Base-by-base conservation (phyloP, 2,797 vertebrate species). In the Chromobotia macracanthus region DNA sequence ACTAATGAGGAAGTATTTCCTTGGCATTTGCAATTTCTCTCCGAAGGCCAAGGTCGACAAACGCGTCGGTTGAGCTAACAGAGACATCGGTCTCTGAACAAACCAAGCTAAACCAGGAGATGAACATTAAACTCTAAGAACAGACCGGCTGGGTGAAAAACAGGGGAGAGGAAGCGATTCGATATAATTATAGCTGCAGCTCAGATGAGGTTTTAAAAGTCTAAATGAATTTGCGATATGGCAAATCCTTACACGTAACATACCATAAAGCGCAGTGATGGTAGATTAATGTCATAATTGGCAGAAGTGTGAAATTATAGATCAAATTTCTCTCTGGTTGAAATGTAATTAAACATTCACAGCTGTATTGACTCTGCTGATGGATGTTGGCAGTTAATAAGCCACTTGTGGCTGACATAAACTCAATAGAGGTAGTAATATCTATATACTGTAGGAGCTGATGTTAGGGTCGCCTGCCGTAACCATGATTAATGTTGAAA, bases 271-370 rank as follows among this genome's bases (percentile, higher is more conserved):
- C 11, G 28, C 61, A 23, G 9, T 35, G 60, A 71, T 53, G n/a
- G n/a, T 69, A 58, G 75, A 81, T 79, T 55, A 71, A 78, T 53
- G 35, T 25, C 38, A 35, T 78, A 82, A 83, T 81, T 83, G 75
- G 38, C 25, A 28, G 55, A 68, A n/a, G 61, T 71, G 70, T 67
- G 75, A 82, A 82, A 73, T 69, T 71, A 67, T 16, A 64, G 70
- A 78, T 80, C 67, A 61, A 75, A 73, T 82, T 82, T 53, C 70
- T 65, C 21, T 28, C 71, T 71, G 77, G 53, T 55, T 64, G 56
- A 64, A 65, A 65, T 80, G 80, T 71, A 84, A 82, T 82, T 80
- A 77, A 72, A 80, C 77, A 80, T 81, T 82, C 83, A 82, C 80
- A 77, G 77, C 69, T 48, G 64, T 76, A 80, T 74, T 74, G 83